Evolutionary conservation across 2,797 vertebrate genomes (phyloP), one percentile per base, ranked within the genome.

Genomic region (Hirundo rustica): DNA sequence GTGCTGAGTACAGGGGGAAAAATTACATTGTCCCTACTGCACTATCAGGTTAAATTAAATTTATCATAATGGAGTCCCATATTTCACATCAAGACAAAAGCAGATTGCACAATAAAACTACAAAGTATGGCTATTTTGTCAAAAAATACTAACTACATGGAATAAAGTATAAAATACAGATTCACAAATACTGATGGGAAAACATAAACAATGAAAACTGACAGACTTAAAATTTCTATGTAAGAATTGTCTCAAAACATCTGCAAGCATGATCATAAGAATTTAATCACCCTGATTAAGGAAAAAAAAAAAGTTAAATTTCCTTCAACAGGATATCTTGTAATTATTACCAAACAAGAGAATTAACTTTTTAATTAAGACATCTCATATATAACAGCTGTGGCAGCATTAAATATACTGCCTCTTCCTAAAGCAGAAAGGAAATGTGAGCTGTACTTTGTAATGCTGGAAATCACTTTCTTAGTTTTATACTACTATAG

Each of bases 241-340:
- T 48, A 74, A 92, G 54, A 81, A 72, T 47, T 83, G 26, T 48
- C 58, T 72, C 74, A 87, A 91, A 92, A 94, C 89, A 96, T 92
- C 86, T 95, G 85, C 80, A 90, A 94, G 79, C 60, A 87, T 40
- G 21, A 78, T 65, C 76, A 50, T 73, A 89, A 80, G 70, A 88
- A 92, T 82, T 89, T 95, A 96, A 83, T 93, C 58, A 85, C 16
- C 38, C 45, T 27, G 22, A 82, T 57, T 81, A 65, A 90, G 71
- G 38, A 38, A 38, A 77, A 61, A 83, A 79, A 51, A 58, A 67
- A 17, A 67, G n/a, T 51, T 74, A 64, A 3, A 92, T 85, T 96
- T 96, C 85, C 83, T 95, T 96, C 47, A 77, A 80, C 65, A 89
- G 80, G 92, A 86, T 90, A 88, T 93, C 82, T 95, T 88, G n/a